Evolutionary conservation across 2,888 invertebrate species (phyloP), one percentile per base, ranked within the genome.

Genomic region (Sinelater perroti): DNA sequence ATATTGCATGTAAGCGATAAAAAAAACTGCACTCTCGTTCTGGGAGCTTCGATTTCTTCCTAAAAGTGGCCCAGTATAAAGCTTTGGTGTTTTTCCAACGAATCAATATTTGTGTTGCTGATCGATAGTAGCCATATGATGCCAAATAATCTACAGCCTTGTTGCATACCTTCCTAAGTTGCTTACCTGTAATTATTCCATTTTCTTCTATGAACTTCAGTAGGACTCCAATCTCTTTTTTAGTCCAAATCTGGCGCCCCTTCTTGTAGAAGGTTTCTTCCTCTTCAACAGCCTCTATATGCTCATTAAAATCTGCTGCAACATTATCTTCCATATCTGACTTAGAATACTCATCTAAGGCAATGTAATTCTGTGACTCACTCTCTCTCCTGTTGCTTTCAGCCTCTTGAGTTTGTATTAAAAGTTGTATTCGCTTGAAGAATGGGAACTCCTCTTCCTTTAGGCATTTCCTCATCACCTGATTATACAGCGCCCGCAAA

Each of bases 391-490:
- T 54, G 16, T 26, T 10, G 38, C 46, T 45, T 11, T 7, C 17
- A 20, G n/a, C 7, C 20, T 14, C 14, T 14, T 21, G 31, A 5
- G 24, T 14, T 8, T 47, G 51, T 54, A 63, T 59, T 16, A 63
- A 44, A 2, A 30, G 52, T 54, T 54, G 31, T 28, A 63, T 56
- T 20, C 54, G 31, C 10, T 45, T 50, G 49, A 61, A 63, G 38
- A 55, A 59, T 11, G 56, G 56, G 50, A 61, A 63, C 17, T 59
- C 58, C 26, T 59, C 47, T 53, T 61, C 63, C 6, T 49, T 35
- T 3, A 53, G 20, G n/a, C 40, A 21, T 52, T 59, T 61, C 4
- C 59, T 40, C 2, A 61, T 6, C 2, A 61, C 58, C 13, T 44
- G 47, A 28, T 56, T 59, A 11, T 63, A 59, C 10, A 59, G 42